phyloP scores from a whole-genome alignment of 2,797 vertebrate genomes.

The Etheostoma nigrum region DNA sequence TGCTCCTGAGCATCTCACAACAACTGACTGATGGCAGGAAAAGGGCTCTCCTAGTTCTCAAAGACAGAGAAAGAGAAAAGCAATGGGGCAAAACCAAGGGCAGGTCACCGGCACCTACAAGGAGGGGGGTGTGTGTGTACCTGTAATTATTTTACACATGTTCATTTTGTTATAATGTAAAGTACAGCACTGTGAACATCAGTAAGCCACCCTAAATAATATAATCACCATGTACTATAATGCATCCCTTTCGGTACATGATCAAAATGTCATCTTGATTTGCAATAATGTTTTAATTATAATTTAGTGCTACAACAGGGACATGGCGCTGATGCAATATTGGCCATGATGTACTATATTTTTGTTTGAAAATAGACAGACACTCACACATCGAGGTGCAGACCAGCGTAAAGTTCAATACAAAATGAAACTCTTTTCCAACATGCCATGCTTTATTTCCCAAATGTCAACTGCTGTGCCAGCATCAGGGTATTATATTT shows the following conservation, averaged over 20 bases:
- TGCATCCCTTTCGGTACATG: too few species aligned
- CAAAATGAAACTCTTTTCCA: neutral
- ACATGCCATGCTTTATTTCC: neutral
- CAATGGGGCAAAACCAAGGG: neutral
- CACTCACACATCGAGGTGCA: too few species aligned
- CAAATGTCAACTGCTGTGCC: neutral
- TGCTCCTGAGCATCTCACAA: neutral
- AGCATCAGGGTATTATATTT: neutral
- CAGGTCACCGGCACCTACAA: neutral
- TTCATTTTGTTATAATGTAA: neutral
- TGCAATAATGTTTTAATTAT: neutral
- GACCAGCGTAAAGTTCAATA: neutral
- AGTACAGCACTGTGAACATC: neutral
- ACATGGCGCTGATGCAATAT: neutral
- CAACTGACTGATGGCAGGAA: neutral
- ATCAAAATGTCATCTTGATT: neutral
- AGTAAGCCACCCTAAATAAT: neutral
- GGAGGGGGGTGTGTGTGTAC: too few species aligned
- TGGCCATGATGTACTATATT: neutral
- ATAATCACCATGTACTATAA: neutral
- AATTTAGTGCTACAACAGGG: neutral
- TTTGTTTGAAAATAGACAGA: neutral
- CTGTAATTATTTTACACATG: constrained; percentile 2
- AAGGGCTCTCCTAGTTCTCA: neutral
- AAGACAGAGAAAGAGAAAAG: neutral